Base-by-base conservation (phyloP, 37 sponge, comb jelly and placozoan genomes). In the Oscarella lobularis region DNA sequence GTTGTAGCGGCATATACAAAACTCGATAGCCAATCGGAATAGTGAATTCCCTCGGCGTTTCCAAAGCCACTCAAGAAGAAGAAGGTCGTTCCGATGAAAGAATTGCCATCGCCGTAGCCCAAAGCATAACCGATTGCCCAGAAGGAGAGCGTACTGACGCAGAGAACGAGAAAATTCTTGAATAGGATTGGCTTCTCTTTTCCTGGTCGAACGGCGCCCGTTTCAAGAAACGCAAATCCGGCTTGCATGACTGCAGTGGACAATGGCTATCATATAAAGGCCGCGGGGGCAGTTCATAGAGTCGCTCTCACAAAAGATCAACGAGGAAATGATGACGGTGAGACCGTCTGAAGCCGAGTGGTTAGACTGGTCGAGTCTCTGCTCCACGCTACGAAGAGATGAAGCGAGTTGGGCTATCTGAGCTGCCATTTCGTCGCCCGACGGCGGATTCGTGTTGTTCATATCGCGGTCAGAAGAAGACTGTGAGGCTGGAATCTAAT, bases 191-290 rank as follows among this genome's bases (percentile, higher is more conserved):
- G 9, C 14, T 9, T 48, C 14, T 9, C 20, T 27, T 48, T 48
- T 20, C 20, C 20, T 48, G 60, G 60, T 27, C 60, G 60, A 20
- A 48, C 60, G 60, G 60, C 9, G 20, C 60, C 60, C 60, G 60
- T 20, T 48, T 48, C 60, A 9, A 48, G 60, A 20, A 48, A 48
- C 60, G 60, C 20, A 48, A 48, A 48, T 48, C 60, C 60, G 60
- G 60, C 60, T 48, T 48, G 60, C 20, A 48, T 48, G 60, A 48
- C 60, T 48, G n/a, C n/a, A n/a, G n/a, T n/a, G n/a, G n/a, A n/a
- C n/a, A n/a, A n/a, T n/a, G n/a, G n/a, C n/a, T n/a, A n/a, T n/a
- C n/a, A n/a, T n/a, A n/a, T n/a, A n/a, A n/a, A n/a, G n/a, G n/a
- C n/a, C n/a, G n/a, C n/a, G n/a, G n/a, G n/a, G n/a, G n/a, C n/a